phyloP scores from a whole-genome alignment of 2,888 invertebrate species.

The Drosophila kuntzei region DNA sequence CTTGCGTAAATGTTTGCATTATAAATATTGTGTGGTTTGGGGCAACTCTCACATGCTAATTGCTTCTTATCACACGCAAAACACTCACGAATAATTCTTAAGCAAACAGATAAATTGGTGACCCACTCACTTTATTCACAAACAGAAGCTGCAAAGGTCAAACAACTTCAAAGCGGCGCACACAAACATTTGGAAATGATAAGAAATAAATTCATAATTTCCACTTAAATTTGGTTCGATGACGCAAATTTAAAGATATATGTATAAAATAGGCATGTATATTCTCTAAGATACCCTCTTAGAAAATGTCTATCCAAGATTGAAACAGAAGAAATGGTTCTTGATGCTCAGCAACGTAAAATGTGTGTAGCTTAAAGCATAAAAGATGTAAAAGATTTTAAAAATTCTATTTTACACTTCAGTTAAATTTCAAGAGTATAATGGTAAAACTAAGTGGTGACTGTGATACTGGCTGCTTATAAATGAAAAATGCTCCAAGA shows the following conservation, averaged over 20 bases:
- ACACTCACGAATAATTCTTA: constrained; percentile 20
- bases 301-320: too few relatives aligned
- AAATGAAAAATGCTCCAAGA: not conserved
- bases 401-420: not conserved
- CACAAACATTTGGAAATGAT: constrained; percentile 20
- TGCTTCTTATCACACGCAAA: constrained; percentile 44
- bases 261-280: not conserved
- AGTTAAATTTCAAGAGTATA: too few relatives aligned
- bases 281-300: constrained; percentile 3
- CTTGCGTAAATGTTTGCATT: constrained; percentile 34
- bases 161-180: constrained; percentile 45
- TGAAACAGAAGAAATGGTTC: not conserved
- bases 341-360: not conserved
- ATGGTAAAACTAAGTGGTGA: not conserved
- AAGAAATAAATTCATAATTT: constrained; percentile 25
- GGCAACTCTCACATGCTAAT: constrained; percentile 34
- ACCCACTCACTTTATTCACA: constrained; percentile 26
- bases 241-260: constrained; percentile 32
- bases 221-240: constrained; percentile 21
- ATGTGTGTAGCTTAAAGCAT: not conserved
- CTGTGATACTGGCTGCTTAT: too few relatives aligned
- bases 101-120: constrained; percentile 36
- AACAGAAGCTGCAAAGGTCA: constrained; percentile 40
- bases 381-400: not conserved
- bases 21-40: not conserved